Evolutionary conservation across 1,140 invertebrate species (phyloP).

Genomic region (Drosophila dunni): DNA sequence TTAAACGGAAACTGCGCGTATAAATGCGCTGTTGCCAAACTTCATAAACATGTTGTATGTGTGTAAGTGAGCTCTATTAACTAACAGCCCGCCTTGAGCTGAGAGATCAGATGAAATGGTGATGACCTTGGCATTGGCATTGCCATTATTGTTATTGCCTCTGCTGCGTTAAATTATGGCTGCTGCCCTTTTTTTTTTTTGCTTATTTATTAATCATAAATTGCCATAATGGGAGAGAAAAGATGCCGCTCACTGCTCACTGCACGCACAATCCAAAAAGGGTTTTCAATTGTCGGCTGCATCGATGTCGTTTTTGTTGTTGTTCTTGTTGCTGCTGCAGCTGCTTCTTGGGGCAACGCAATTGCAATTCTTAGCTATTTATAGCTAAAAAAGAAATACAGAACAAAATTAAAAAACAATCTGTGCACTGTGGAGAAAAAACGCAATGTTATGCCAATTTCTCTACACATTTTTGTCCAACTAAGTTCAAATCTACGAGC

Average conservation of each 20-base stretch:
- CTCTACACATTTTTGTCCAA: no score
- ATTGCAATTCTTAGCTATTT: constrained; percentile 55
- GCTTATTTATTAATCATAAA: constrained; percentile 76
- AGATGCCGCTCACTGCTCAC: constrained; percentile 38
- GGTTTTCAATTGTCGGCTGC: constrained; percentile 42
- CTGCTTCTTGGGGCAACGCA: constrained; percentile 7
- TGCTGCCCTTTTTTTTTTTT: constrained; percentile 12
- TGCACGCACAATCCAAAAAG: constrained; percentile 28
- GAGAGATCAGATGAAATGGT: neutral
- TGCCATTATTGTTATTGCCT: constrained; percentile 16
- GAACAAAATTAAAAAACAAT: no score
- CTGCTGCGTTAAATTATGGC: constrained; percentile 22
- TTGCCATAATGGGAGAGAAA: constrained; percentile 53
- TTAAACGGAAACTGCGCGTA: neutral
- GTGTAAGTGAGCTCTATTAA: constrained; percentile 10
- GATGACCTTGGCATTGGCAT: constrained; percentile 42
- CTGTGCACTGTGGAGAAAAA: no score
- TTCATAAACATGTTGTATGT: neutral
- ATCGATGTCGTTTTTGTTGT: constrained; percentile 34
- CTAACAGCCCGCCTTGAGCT: neutral
- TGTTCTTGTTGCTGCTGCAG: constrained; percentile 1
- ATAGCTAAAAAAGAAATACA: constrained; percentile 37
- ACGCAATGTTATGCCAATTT: no score
- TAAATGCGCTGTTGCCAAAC: neutral
- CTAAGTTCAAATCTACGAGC: no score